Base-by-base conservation (phyloP, 2,888 invertebrate genomes). In the Drosophila neonasuta region DNA sequence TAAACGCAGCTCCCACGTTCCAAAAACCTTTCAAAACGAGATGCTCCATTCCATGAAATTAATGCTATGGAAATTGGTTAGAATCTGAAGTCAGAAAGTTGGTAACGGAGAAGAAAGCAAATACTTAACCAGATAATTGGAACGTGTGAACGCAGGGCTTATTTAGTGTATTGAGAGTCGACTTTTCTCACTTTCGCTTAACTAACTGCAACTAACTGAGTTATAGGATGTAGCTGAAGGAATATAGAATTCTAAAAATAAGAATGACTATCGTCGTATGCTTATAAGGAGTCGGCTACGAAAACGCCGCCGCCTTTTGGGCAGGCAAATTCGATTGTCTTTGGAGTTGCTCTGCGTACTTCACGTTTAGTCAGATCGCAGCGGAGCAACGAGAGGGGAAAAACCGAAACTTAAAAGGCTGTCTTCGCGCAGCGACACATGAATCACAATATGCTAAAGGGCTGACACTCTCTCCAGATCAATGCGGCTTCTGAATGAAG, bases 401-500 rank as follows among this genome's bases (percentile, higher is more conserved):
- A 1, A 55, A 36, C n/a, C 15, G 42, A 41, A 20, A 74, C 70
- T 59, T 78, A 70, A 76, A 67, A 78, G 76, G 54, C 68, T 68
- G 74, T 74, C 74, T 50, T 73, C 24, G 82, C 71, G 80, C 80
- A 87, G 86, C 89, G 88, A 88, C 87, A 88, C 88, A 88, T 88
- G 88, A 89, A 84, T 84, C 83, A 84, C 83, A 88, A 88, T 88
- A 88, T 88, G 88, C 88, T 89, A 89, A 88, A 87, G 88, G 87
- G 84, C 88, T 89, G 88, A 88, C 89, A 88, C 88, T 88, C 87
- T 88, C 88, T 88, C 81, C 89, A 79, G 88, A 88, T 88, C 87
- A 84, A 86, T 83, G 83, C 83, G 83, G 84, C 84, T 84, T 86
- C 84, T 84, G 87, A 87, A 84, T 87, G 86, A 86, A 83, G 81